Evolutionary conservation across 2,888 invertebrate species (phyloP), one percentile per base, ranked within the genome.

Genomic region (Cancer borealis): DNA sequence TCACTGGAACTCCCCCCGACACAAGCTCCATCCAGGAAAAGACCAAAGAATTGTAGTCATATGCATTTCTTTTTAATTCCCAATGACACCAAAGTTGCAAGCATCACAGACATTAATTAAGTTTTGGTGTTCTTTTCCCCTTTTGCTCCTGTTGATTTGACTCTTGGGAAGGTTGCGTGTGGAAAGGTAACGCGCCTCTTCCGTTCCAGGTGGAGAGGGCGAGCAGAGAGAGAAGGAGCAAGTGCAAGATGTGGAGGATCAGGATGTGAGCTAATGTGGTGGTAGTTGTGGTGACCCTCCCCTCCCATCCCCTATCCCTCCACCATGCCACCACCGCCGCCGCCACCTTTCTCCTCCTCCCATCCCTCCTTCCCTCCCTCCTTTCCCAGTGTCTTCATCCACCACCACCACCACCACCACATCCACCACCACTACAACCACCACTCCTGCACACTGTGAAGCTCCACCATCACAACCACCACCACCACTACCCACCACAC

Each of bases 171-270:
- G 54, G 54, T 54, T 3, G 8, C 17, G 21, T 4, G 17, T 60
- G 46, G 66, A n/a, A 49, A 26, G 90, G 8, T 45, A 47, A 30
- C 54, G 10, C 10, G 8, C 73, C 73, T 88, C 46, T 90, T 87
- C 17, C 17, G 0, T 92, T 91, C 21, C 93, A 93, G 95, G 92
- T 30, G 95, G 95, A 26, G 95, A 95, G 87, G 95, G 93, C 17
- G 84, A 95, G 88, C 95, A 94, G 94, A 94, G 94, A 93, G 95
- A 95, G 91, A 94, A 95, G 93, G 95, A 95, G 88, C 95, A 93
- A 21, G 95, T 95, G 92, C 95, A 95, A 94, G 95, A 95, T 93
- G 95, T 95, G 84, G 95, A 95, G 91, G 95, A 95, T 46, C 95
- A 94, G 91, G 95, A 95, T 91, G 95, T 95, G 92, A 95, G 95